phyloP scores from a whole-genome alignment of 2,888 invertebrate species.

The Hofmannophila pseudospretella region DNA sequence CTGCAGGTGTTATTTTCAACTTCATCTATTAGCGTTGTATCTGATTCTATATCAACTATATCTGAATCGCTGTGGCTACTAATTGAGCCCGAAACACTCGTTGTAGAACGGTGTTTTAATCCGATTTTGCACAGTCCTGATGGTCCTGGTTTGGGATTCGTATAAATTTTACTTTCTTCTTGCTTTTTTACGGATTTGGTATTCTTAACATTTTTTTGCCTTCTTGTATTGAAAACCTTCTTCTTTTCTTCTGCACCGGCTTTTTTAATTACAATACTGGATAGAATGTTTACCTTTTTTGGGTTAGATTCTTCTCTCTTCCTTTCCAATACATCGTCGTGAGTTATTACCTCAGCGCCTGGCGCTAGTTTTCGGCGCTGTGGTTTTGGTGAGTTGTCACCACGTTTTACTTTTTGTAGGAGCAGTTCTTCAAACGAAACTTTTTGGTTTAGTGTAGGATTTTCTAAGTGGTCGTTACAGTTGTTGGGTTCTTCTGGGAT shows the following conservation, averaged over 20 bases:
- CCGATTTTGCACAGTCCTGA: conserved; percentile 4
- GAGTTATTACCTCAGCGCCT: conserved; percentile 22
- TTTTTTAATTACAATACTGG: neutral
- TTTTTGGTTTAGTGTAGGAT: conserved; percentile 11
- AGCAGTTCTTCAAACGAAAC: conserved; percentile 19
- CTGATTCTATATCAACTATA: conserved; percentile 1
- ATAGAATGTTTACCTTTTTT: neutral
- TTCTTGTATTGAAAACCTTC: neutral
- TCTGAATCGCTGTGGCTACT: conserved; percentile 7
- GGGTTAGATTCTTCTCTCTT: conserved; percentile 2
- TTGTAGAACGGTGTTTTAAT: conserved; percentile 4
- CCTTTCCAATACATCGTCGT: conserved; percentile 11
- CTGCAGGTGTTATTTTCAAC: neutral
- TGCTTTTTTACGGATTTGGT: neutral
- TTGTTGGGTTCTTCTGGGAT: neutral
- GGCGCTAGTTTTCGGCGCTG: conserved; percentile 16
- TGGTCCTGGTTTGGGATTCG: conserved; percentile 7
- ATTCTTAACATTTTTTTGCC: neutral
- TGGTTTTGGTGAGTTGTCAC: conserved; percentile 11
- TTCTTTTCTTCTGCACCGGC: neutral
- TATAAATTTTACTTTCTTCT: conserved; percentile 2
- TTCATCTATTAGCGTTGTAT: neutral
- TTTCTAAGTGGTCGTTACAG: neutral
- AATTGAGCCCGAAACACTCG: conserved; percentile 9
- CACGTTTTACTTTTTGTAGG: conserved; percentile 17